Evolutionary conservation across 2,797 vertebrate species (phyloP).

Genomic region (Botia almorhae): DNA sequence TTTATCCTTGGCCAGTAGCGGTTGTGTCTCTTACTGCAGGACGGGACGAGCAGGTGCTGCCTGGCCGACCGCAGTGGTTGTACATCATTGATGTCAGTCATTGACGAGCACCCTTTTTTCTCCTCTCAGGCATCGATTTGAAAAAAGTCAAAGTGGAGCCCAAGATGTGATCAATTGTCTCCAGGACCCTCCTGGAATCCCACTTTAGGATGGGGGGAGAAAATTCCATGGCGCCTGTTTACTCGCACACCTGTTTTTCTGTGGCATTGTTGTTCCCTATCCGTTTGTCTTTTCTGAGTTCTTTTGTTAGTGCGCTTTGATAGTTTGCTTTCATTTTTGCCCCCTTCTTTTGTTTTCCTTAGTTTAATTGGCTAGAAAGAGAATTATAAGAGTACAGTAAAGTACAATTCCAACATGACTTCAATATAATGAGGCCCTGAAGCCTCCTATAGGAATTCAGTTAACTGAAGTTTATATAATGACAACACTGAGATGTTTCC

Average conservation of each 20-base stretch:
- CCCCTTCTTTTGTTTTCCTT: neutral
- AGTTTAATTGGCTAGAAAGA: neutral
- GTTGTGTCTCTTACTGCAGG: slow-evolving; percentile 57
- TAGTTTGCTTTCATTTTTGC: neutral
- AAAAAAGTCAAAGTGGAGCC: slow-evolving; percentile 59
- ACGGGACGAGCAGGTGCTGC: slow-evolving; percentile 65
- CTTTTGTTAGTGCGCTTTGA: slow-evolving; percentile 14
- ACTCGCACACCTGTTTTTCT: slow-evolving; percentile 11
- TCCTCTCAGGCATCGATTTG: slow-evolving; percentile 60
- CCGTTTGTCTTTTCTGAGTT: neutral
- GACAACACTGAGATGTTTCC: neutral
- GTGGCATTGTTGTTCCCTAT: neutral
- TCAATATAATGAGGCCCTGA: neutral
- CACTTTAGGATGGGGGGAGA: slow-evolving; percentile 44
- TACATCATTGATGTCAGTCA: slow-evolving; percentile 67
- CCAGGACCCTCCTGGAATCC: slow-evolving; percentile 54
- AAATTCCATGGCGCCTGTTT: slow-evolving; percentile 30
- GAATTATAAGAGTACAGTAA: neutral
- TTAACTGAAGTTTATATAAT: neutral
- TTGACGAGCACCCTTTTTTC: slow-evolving; percentile 55
- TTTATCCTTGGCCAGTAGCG: slow-evolving; percentile 60
- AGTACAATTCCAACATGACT: neutral
- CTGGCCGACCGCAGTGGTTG: slow-evolving; percentile 58
- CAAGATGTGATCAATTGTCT: slow-evolving; percentile 62
- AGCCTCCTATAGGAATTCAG: neutral